These are phyloP conservation scores for Orthonevra nobilis DNA, from an alignment of 2,888 invertebrate genomes.

Conservation along the genomic window DNA sequence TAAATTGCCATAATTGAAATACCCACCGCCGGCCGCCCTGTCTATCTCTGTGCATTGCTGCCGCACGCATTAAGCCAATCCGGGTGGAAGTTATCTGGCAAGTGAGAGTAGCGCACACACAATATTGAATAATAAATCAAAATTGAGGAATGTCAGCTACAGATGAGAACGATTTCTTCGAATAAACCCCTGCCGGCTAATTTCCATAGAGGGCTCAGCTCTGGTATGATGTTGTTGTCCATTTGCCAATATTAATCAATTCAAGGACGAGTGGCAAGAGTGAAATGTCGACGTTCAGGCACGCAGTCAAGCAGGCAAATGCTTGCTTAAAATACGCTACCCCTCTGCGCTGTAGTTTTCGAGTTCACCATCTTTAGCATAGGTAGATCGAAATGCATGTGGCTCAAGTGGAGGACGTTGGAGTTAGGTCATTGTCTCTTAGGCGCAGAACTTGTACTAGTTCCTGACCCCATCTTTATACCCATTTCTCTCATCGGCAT, in stretches of 20 bases:
- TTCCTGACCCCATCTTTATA: not conserved
- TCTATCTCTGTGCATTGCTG: slow-evolving; percentile 4
- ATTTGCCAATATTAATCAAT: slow-evolving; percentile 66
- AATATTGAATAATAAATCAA: slow-evolving; percentile 70
- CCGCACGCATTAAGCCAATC: not conserved
- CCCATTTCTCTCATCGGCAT: slow-evolving; percentile 7
- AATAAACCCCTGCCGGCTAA: slow-evolving; percentile 68
- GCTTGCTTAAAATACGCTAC: slow-evolving; percentile 49
- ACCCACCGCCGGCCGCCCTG: slow-evolving; percentile 41
- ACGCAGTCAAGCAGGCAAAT: slow-evolving; percentile 22
- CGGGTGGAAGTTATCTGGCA: slow-evolving; percentile 20
- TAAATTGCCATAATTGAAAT: slow-evolving; percentile 69
- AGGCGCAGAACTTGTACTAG: slow-evolving; percentile 30
- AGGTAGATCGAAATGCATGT: not conserved
- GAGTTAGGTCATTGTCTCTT: slow-evolving; percentile 19
- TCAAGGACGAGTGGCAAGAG: slow-evolving; percentile 55
- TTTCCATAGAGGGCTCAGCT: slow-evolving; percentile 32
- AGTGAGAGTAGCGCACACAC: slow-evolving; percentile 31
- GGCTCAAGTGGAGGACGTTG: not conserved
- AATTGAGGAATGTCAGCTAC: slow-evolving; percentile 70
- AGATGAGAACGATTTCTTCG: slow-evolving; percentile 65
- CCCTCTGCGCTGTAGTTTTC: not conserved
- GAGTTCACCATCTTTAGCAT: slow-evolving; percentile 4
- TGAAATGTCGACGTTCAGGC: slow-evolving; percentile 13
- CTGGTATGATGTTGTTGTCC: slow-evolving; percentile 32